Evolutionary conservation across 1,140 invertebrate genomes (phyloP).

Genomic region (Sesamia nonagrioides): DNA sequence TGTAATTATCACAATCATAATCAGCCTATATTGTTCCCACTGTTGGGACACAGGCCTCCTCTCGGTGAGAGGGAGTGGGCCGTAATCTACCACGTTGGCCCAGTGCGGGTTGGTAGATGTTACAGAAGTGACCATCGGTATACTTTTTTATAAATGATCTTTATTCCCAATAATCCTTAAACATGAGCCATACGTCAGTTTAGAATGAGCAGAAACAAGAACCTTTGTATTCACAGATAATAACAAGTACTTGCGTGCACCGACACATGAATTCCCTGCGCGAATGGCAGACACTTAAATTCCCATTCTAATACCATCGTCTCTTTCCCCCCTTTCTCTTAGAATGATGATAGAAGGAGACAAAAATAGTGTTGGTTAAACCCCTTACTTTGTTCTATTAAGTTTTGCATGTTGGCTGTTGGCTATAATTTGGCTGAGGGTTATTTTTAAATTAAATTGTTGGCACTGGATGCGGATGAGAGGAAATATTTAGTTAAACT

Average conservation of each 20-base stretch:
- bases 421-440: slow-evolving; percentile 22
- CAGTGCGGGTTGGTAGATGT: no score
- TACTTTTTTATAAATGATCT: neutral
- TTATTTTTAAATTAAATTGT: slow-evolving; percentile 1
- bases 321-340: neutral
- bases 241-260: slow-evolving; percentile 47
- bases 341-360: neutral
- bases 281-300: slow-evolving; percentile 25
- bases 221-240: slow-evolving; percentile 49
- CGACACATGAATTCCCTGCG: slow-evolving; percentile 35
- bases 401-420: slow-evolving; percentile 19
- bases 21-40: no score
- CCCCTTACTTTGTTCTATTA: slow-evolving; percentile 32
- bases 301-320: slow-evolving; percentile 1
- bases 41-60: no score
- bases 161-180: neutral
- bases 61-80: no score
- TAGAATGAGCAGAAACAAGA: slow-evolving; percentile 42
- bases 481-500: slow-evolving; percentile 2
- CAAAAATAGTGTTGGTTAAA: neutral
- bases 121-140: no score
- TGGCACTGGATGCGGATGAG: neutral
- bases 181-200: slow-evolving; percentile 26
- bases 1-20: no score
- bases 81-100: no score